Base-by-base conservation (phyloP, 1,140 invertebrate genomes). In the Ips nitidus region DNA sequence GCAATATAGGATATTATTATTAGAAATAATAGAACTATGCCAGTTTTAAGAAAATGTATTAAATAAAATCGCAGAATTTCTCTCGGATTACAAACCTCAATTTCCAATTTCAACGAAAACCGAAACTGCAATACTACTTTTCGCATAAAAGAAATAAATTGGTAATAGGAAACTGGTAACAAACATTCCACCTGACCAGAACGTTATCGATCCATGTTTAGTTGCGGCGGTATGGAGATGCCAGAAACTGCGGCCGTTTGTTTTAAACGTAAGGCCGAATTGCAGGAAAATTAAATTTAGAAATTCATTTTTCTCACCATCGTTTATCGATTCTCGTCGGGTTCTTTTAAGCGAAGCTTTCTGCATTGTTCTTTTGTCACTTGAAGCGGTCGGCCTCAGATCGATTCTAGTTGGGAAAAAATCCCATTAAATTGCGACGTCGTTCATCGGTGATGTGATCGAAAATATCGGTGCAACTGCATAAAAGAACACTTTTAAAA, bases 231-330 rank as follows among this genome's bases (percentile, higher is more conserved):
- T 22, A 50, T 50, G 6, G 45, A 22, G 22, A 50, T 50, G 45
- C 45, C 45, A 50, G 45, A 8, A 50, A 22, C 45, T 6, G 6
- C 22, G 7, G 45, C 45, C 45, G 22, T 50, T 22, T 50, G 45
- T 50, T 50, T 50, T 50, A 50, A 50, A 50, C 45, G 45, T 50
- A 50, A 50, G 45, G 45, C 6, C 45, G 45, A 50, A 50, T 22
- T 50, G 45, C 45, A 50, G 45, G 45, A 50, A 50, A 50, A 50
- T 50, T 6, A 50, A 50, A 50, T 50, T 50, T 50, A 50, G 45
- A 50, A 50, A 50, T 50, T 50, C 45, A 50, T 50, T 50, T 50
- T 50, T 50, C 45, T 50, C 45, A 22, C 22, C 45, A 22, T 22
- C 45, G 7, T 6, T 50, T 50, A 50, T 50, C 22, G 45, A 50